Percentiles rank a stretch among this genome's conserved stretches.
phyloP scores from a whole-genome alignment of 1,140 invertebrate species.

The Polyergus mexicanus region DNA sequence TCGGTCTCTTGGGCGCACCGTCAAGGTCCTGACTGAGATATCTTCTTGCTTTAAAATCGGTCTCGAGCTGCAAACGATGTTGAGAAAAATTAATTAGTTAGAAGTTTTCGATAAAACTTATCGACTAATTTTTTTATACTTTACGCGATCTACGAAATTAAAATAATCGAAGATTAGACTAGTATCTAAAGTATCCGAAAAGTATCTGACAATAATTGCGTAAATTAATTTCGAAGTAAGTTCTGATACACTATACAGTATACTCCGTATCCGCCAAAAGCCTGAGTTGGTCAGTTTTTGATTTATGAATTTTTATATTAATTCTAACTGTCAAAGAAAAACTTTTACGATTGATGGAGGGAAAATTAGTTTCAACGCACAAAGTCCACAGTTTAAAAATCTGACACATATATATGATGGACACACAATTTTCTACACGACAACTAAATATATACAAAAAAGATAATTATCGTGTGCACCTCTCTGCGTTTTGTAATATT shows the following conservation, averaged over 20 bases:
- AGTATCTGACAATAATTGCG: neutral
- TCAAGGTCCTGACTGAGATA: conserved; percentile 31
- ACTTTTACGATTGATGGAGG: neutral
- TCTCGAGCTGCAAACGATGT: conserved; percentile 35
- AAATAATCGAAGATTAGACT: neutral
- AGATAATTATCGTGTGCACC: neutral
- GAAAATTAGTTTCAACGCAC: conserved; percentile 6
- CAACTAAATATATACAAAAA: neutral
- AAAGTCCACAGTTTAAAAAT: neutral
- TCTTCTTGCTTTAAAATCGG: neutral
- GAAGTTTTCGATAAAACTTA: conserved; percentile 29
- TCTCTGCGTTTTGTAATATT: neutral
- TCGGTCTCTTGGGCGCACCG: conserved; percentile 33
- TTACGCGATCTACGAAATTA: neutral
- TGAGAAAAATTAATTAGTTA: conserved; percentile 41
- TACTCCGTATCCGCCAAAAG: neutral
- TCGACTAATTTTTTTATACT: neutral
- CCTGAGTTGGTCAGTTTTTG: conserved; percentile 24
- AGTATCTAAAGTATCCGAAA: neutral
- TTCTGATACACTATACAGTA: neutral
- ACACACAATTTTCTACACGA: neutral
- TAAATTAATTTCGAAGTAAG: conserved; percentile 17
- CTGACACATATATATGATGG: conserved; percentile 19
- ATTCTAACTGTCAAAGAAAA: neutral
- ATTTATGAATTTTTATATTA: conserved; percentile 45